Conservation (phyloP, 2,113 vertebrate genomes). For the Bos indicus region DNA sequence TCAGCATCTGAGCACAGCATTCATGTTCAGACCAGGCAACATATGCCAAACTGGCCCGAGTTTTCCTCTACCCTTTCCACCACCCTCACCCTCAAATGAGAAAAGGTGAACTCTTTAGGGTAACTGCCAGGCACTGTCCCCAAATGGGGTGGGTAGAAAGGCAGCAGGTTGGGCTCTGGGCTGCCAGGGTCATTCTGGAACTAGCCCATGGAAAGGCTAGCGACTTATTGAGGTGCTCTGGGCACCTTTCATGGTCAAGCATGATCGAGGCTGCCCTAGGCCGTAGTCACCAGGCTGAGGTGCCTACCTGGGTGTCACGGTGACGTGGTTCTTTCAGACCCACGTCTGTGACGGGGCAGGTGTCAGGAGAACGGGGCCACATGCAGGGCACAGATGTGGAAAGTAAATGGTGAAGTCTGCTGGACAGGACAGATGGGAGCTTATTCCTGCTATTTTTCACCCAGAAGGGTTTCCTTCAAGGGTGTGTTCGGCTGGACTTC, state of each 20-base stretch:
- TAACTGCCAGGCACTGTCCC: not conserved
- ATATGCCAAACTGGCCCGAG: not conserved
- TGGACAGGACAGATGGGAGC: not conserved
- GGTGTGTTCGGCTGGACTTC: conserved; percentile 62
- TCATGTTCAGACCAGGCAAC: not conserved
- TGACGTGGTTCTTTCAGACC: not conserved
- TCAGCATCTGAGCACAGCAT: conserved; percentile 22
- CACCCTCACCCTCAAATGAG: too few relatives aligned
- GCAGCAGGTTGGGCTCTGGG: not conserved
- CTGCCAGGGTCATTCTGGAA: not conserved
- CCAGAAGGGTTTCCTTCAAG: conserved; percentile 39
- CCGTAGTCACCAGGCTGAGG: not conserved
- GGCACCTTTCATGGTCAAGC: not conserved
- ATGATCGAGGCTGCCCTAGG: not conserved
- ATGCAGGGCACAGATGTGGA: not conserved
- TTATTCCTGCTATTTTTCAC: not conserved
- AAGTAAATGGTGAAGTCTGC: not conserved
- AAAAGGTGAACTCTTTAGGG: not conserved
- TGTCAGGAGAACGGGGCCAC: not conserved
- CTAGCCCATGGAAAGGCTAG: not conserved
- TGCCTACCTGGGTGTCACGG: not conserved
- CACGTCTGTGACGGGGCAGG: rapidly evolving
- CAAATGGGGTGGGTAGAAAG: not conserved
- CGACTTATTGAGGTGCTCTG: not conserved
- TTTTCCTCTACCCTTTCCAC: not conserved